Evolutionary conservation across 1,140 invertebrate genomes (phyloP), one percentile per base, ranked within the genome.

Genomic region (Octopus sinensis): DNA sequence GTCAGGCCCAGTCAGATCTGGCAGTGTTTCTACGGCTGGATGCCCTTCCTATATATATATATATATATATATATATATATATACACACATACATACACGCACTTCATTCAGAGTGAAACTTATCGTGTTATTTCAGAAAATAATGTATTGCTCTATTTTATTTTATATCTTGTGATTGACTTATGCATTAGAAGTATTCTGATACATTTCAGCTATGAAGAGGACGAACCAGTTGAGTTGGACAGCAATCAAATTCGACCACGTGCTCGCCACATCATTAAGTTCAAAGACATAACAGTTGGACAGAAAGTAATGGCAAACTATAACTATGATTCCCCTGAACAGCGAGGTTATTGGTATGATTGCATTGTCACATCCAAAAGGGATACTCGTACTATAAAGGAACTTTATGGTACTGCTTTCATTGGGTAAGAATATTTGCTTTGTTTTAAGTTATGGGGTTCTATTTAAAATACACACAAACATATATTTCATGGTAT

Each of bases 311-410:
- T 96, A 5, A 93, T 96, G 92, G 91, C 94, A 0, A 96, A 96
- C 91, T 93, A 95, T 85, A 96, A 96, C 88, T 91, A 93, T 71
- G 95, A 96, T 85, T 91, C 94, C 52, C 93, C 94, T 2, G 90
- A 92, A 53, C 92, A 93, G 88, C 91, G 93, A 88, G 95, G 95
- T 12, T 93, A 93, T 88, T 96, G 95, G 95, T 96, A 93, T 90
- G 94, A 94, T 79, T 91, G 92, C 83, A 87, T 91, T n/a, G 88
- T 94, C 56, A 91, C 90, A n/a, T 87, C 81, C 5, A 89, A 90
- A 78, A 86, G 85, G 80, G 85, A 88, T 53, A 89, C 86, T 9
- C 82, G 90, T 13, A 91, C 88, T 54, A 82, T 83, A 5, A 91
- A 91, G 78, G 86, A 90, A 81, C 53, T 91, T 6, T 81, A 83